phyloP scores from a whole-genome alignment of 1,140 invertebrate species.

The Nebria ingens region DNA sequence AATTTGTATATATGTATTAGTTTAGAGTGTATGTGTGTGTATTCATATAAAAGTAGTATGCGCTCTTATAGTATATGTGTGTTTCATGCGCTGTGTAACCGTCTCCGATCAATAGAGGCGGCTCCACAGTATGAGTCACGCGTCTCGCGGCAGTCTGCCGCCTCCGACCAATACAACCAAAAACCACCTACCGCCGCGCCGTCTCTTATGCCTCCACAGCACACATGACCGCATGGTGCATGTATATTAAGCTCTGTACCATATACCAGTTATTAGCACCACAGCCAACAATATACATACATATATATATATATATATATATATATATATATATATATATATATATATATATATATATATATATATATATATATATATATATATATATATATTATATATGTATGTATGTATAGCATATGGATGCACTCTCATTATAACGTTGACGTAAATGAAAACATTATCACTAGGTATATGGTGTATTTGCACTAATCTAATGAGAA shows the following conservation, averaged over 20 bases:
- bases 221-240: background rate
- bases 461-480: no score
- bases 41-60: no score
- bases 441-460: no score
- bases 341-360: slow-evolving; percentile 4
- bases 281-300: background rate
- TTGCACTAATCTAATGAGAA: no score
- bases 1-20: background rate
- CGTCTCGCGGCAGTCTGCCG: slow-evolving; percentile 1
- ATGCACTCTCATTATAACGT: no score
- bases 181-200: background rate
- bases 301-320: background rate
- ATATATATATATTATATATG: no score
- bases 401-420: no score
- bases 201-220: background rate
- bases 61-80: no score
- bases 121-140: slow-evolving; percentile 2
- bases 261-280: background rate
- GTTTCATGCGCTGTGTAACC: background rate
- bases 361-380: no score
- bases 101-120: background rate
- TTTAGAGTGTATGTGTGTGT: background rate
- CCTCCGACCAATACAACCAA: background rate
- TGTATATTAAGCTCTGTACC: background rate
- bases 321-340: background rate